Conservation (phyloP, 2,888 invertebrate genomes). For the Marronus borbonicus region DNA sequence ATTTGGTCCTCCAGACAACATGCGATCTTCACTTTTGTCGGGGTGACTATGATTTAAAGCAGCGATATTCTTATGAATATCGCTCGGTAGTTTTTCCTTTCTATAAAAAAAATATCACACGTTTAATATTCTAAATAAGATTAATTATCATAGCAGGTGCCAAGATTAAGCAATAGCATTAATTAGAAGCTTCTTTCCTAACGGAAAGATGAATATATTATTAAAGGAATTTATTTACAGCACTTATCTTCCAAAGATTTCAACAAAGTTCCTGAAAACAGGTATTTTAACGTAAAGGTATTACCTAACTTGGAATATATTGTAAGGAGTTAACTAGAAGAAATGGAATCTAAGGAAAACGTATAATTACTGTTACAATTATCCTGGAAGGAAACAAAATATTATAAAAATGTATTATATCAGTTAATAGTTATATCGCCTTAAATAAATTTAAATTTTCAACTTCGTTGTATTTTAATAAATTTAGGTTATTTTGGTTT, state of each 20-base stretch:
- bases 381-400: no score
- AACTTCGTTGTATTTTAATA: no score
- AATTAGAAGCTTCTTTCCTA: conserved; percentile 31
- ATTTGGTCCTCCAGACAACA: conserved; percentile 57
- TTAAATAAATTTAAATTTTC: no score
- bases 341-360: no score
- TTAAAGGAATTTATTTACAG: conserved; percentile 4
- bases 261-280: not conserved
- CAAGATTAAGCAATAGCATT: conserved; percentile 19
- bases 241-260: conserved; percentile 24
- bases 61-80: not conserved
- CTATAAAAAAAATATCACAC: not conserved
- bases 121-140: conserved; percentile 35
- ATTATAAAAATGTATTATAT: no score
- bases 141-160: conserved; percentile 41
- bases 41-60: not conserved
- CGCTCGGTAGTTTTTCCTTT: conserved; percentile 2
- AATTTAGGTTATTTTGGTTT: no score
- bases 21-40: conserved; percentile 56
- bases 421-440: no score
- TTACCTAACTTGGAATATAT: not conserved
- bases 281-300: not conserved
- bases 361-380: no score
- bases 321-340: not conserved
- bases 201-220: conserved; percentile 16